phyloP scores from a whole-genome alignment of 2,113 vertebrate species.

The Neotragus moschatus region DNA sequence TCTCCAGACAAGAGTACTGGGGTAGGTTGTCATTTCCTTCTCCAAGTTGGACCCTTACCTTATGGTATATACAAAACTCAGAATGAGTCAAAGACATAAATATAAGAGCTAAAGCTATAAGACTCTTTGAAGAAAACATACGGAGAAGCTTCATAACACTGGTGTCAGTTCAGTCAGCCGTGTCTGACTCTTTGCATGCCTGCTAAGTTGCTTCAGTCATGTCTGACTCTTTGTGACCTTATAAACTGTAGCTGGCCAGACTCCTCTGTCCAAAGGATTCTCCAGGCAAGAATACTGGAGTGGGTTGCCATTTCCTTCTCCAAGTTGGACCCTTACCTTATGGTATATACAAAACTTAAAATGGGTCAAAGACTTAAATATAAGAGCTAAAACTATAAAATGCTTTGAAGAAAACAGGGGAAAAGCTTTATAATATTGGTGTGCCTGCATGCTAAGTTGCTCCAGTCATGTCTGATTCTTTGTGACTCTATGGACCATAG shows the following conservation, averaged over 20 bases:
- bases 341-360: background rate
- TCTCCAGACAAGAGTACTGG: background rate
- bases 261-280: background rate
- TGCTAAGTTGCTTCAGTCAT: background rate
- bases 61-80: background rate
- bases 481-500: background rate
- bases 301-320: background rate
- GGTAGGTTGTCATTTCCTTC: background rate
- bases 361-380: background rate
- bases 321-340: background rate
- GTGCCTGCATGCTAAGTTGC: background rate
- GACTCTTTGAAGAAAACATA: background rate
- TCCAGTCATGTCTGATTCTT: background rate
- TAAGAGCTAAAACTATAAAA: background rate
- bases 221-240: background rate
- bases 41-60: background rate
- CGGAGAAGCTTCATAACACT: background rate
- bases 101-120: background rate
- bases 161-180: background rate
- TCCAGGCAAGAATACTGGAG: background rate
- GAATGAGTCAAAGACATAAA: background rate
- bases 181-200: background rate
- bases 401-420: background rate
- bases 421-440: background rate
- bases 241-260: background rate